Evolutionary conservation across 2,888 invertebrate species (phyloP).

Genomic region (Ceratothoa steindachneri): DNA sequence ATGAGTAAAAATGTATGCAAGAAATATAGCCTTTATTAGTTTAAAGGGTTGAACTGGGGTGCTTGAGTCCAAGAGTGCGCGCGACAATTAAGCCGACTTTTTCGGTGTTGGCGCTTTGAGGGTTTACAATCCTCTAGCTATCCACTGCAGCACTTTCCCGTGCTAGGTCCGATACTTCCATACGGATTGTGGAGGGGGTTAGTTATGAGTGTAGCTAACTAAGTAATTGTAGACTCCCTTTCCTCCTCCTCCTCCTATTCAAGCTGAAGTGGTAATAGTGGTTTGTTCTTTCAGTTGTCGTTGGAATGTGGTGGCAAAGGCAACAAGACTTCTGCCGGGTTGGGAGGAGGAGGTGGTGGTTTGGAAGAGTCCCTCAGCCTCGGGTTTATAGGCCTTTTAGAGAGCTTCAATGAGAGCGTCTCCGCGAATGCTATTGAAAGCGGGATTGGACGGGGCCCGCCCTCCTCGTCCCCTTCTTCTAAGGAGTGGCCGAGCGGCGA

Average conservation of each 20-base stretch:
- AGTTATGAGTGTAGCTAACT: not conserved
- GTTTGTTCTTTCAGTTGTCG: conserved; percentile 45
- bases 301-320: conserved; percentile 25
- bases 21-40: too few species aligned
- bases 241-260: not conserved
- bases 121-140: too few species aligned
- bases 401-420: not conserved
- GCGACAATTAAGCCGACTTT: too few species aligned
- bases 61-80: too few species aligned
- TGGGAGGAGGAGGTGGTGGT: conserved; percentile 22
- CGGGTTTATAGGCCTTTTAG: not conserved
- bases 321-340: conserved; percentile 19
- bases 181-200: too few species aligned
- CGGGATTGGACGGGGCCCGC: not conserved
- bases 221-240: not conserved
- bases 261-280: conserved; percentile 25
- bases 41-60: too few species aligned
- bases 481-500: not conserved
- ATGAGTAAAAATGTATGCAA: too few species aligned
- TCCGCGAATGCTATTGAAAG: not conserved
- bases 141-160: too few species aligned
- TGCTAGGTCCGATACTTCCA: too few species aligned
- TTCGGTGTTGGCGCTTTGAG: too few species aligned
- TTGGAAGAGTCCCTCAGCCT: conserved; percentile 3
- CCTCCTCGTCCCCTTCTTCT: not conserved